Base-by-base conservation (phyloP, 1,140 invertebrate species). In the Drosophila burlai region DNA sequence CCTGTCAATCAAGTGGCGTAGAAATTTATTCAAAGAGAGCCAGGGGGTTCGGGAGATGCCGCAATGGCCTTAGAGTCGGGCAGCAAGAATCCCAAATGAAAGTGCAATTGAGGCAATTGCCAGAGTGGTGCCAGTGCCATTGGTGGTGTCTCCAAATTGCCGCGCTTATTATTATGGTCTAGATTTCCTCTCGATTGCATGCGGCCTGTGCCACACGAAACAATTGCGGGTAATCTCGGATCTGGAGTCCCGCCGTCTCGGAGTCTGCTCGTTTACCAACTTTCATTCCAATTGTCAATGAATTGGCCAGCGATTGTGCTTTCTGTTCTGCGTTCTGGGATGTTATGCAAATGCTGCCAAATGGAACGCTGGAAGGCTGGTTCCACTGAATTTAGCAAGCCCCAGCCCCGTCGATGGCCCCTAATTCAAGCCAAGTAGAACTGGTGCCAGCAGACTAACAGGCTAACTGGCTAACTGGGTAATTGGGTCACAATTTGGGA, bases 401-500 rank as follows among this genome's bases (percentile, higher is more conserved):
- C 31, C 18, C 52, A 54, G 68, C 38, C 64, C 47, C 29, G 16
- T 15, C 57, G 31, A 59, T 42, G 66, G 54, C 26, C 24, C 62
- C 16, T 24, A 72, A 60, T 72, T 73, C 67, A 73, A 24, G 47
- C 47, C 63, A 54, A 65, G 42, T 36, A 46, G 65, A 67, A 55
- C 46, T 61, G 18, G 67, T 67, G 52, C 46, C 42, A 57, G 52
- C 50, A 66, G 76, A 73, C 72, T 54, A 52, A 34, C 42, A 13
- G 49, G 72, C 63, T 54, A 52, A 31, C 42, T 31, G 49, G 72
- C 63, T 83, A 90, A 80, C 75, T 89, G 79, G 85, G 85, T 90
- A 89, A 89, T 81, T 90, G 85, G 85, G 85, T 89, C 85, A 90
- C 81, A 85, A 80, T 90, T 89, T 90, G 81, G 81, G 81, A 89